A percentile compares a stretch with the other conserved stretches of the same genome.
These are phyloP conservation scores for Synchiropus splendidus DNA, from an alignment of 2,113 vertebrate genomes.

Conservation along the genomic window DNA sequence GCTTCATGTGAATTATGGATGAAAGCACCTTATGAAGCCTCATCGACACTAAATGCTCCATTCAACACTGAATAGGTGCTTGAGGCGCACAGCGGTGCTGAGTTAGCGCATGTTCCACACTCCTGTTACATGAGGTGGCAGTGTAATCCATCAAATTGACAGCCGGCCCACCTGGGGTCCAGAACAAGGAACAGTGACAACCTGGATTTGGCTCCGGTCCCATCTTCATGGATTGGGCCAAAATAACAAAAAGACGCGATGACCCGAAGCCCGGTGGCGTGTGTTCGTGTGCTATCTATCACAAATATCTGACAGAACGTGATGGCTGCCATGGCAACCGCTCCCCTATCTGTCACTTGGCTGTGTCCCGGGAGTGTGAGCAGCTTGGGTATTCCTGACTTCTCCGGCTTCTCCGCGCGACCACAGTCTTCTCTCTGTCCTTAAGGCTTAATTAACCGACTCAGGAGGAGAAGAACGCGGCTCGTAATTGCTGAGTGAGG, in stretches of 20 bases:
- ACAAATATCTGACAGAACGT: conserved; percentile 34
- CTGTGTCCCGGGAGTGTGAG: conserved; percentile 20
- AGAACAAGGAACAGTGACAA: conserved; percentile 30
- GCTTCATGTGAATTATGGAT: too few relatives aligned
- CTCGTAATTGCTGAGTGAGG: conserved; percentile 49
- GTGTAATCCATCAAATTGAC: conserved; percentile 59
- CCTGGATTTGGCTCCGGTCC: conserved; percentile 27
- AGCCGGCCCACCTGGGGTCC: conserved; percentile 25
- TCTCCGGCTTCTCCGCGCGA: conserved; percentile 21
- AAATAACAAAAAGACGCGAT: conserved; percentile 32
- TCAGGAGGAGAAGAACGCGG: conserved; percentile 39
- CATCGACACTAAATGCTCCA: too few relatives aligned
- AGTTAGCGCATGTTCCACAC: too few relatives aligned
- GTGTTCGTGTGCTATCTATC: conserved; percentile 18
- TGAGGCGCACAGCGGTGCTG: too few relatives aligned
- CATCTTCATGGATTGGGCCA: conserved; percentile 21
- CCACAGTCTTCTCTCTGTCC: conserved; percentile 38
- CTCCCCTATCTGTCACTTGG: conserved; percentile 12
- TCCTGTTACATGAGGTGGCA: conserved; percentile 24
- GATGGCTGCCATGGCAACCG: conserved; percentile 43
- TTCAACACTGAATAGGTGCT: too few relatives aligned
- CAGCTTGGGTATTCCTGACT: conserved; percentile 32
- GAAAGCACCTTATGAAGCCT: too few relatives aligned
- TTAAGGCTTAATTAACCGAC: conserved; percentile 60
- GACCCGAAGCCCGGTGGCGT: conserved; percentile 34